phyloP scores from a whole-genome alignment of 2,113 vertebrate species.

The Tupaia chinensis region DNA sequence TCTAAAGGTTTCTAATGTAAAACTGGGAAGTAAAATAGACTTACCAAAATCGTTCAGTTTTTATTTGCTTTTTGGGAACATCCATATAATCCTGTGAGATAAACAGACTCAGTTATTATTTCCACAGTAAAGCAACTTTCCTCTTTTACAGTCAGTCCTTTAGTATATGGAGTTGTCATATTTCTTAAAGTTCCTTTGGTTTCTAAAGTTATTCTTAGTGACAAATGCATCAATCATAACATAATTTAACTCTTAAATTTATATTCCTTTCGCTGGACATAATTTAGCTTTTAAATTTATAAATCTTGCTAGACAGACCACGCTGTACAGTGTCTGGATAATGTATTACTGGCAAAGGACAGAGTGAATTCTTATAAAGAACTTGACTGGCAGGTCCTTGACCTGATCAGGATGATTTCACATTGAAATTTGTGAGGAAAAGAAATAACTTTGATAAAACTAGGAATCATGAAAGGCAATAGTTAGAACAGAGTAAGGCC shows the following conservation, averaged over 20 bases:
- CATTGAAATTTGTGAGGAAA: slow-evolving; percentile 23
- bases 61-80: slow-evolving; percentile 58
- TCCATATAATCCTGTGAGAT: background rate
- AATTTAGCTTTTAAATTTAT: slow-evolving; percentile 50
- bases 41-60: background rate
- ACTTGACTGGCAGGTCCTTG: background rate
- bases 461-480: background rate
- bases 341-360: background rate
- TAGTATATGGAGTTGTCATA: slow-evolving; percentile 28
- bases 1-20: slow-evolving; percentile 29
- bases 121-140: slow-evolving; percentile 24
- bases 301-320: slow-evolving; percentile 28
- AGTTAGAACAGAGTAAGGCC: background rate
- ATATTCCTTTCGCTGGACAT: slow-evolving; percentile 3
- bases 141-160: slow-evolving; percentile 7
- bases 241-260: slow-evolving; percentile 58
- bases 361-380: slow-evolving; percentile 5
- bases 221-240: slow-evolving; percentile 55
- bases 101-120: slow-evolving; percentile 60
- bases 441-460: background rate
- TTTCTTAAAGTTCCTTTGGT: slow-evolving; percentile 49
- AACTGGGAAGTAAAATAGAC: slow-evolving; percentile 26
- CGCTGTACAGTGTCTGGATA: slow-evolving; percentile 23
- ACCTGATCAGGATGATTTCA: slow-evolving; percentile 51
- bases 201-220: slow-evolving; percentile 41